Percentiles rank a stretch among this genome's conserved stretches.
These are phyloP conservation scores for Styela clava DNA, from an alignment of 23 tunicate species.

Conservation along the genomic window DNA sequence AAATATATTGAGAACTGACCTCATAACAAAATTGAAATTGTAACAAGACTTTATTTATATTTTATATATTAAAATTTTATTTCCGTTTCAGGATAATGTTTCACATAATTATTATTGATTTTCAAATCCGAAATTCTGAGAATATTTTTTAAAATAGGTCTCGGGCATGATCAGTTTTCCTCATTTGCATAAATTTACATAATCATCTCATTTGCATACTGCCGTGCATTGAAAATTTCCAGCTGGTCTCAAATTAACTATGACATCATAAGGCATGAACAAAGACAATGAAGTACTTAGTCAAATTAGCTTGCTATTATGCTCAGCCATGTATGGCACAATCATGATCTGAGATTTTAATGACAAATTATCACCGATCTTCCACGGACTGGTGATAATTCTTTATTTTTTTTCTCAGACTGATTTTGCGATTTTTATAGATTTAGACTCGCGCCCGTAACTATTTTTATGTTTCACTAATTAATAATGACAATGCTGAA, in stretches of 20 bases:
- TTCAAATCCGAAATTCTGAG: not conserved
- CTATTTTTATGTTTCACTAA: too few species aligned
- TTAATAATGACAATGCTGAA: too few species aligned
- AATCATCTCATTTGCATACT: not conserved
- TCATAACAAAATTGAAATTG: not conserved
- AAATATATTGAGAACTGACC: too few species aligned
- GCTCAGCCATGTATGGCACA: not conserved
- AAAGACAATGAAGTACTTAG: not conserved
- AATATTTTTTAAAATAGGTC: not conserved
- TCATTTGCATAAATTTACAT: not conserved
- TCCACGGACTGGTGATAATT: too few species aligned
- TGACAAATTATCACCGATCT: too few species aligned
- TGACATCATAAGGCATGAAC: not conserved
- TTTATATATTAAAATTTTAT: too few species aligned
- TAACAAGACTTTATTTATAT: too few species aligned
- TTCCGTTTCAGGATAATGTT: too few species aligned
- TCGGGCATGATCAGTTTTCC: not conserved
- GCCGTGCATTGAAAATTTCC: not conserved
- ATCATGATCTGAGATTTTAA: not conserved
- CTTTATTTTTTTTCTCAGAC: too few species aligned
- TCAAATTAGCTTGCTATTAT: not conserved
- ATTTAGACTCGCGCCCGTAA: too few species aligned
- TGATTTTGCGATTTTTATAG: too few species aligned
- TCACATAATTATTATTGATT: too few species aligned
- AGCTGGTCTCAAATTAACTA: not conserved